phyloP scores from a whole-genome alignment of 2,888 invertebrate genomes.

The Resseliella maxima region DNA sequence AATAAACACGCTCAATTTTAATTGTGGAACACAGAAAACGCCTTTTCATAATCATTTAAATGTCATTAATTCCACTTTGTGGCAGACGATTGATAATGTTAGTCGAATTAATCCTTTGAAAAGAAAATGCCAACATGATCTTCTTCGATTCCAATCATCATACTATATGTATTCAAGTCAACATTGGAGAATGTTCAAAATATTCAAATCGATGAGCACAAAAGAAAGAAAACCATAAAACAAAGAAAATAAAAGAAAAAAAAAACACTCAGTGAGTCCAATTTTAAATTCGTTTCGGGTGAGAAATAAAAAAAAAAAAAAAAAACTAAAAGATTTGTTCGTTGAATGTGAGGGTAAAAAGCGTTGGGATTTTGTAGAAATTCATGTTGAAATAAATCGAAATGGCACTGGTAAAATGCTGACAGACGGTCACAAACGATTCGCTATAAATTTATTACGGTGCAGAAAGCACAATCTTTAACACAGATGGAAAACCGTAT shows the following conservation, averaged over 20 bases:
- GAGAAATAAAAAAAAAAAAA: too few species aligned
- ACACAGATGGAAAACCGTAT: neutral
- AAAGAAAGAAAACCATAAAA: too few species aligned
- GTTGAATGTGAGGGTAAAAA: neutral
- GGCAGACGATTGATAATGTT: constrained; percentile 32
- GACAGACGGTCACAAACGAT: constrained; percentile 29
- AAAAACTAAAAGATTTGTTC: neutral
- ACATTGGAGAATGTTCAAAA: neutral
- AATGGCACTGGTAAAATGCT: neutral
- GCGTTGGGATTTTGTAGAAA: neutral
- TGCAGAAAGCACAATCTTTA: constrained; percentile 24
- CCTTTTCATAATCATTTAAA: constrained; percentile 25
- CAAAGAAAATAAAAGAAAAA: neutral
- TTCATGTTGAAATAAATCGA: neutral
- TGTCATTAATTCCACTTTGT: constrained; percentile 41
- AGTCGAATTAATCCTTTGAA: neutral
- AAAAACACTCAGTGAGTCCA: neutral
- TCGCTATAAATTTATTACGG: constrained; percentile 35
- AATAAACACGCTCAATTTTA: constrained; percentile 25
- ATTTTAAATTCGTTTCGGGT: neutral
- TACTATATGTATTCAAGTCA: too few species aligned
- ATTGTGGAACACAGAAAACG: constrained; percentile 37
- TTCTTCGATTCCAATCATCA: neutral
- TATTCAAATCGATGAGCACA: too few species aligned
- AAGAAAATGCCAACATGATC: neutral